Evolutionary conservation across 2,113 vertebrate genomes (phyloP).

Genomic region (Bambusicola thoracicus): DNA sequence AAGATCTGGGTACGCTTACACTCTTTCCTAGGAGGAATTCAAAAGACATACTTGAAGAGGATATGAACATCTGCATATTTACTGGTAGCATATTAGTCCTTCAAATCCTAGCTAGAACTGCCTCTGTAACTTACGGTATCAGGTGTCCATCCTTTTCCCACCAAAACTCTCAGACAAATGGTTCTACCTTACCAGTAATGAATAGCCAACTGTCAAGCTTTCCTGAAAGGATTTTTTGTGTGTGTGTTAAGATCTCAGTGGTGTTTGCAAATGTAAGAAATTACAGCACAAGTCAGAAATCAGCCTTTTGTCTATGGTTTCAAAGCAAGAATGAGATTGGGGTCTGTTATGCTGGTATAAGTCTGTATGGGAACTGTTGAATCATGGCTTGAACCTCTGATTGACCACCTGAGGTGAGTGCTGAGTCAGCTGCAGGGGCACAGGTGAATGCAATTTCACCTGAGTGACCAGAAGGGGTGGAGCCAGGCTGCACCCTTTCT

Average conservation of each 20-base stretch:
- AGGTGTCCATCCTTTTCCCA: neutral
- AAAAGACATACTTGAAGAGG: accelerated
- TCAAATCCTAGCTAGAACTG: neutral
- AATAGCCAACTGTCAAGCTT: neutral
- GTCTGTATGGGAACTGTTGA: too few relatives aligned
- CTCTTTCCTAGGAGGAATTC: neutral
- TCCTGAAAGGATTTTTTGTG: neutral
- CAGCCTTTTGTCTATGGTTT: neutral
- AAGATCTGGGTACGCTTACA: too few relatives aligned
- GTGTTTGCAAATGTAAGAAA: neutral
- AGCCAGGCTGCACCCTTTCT: too few relatives aligned
- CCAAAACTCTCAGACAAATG: neutral
- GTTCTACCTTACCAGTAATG: neutral
- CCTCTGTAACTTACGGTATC: neutral
- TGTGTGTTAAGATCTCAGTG: neutral
- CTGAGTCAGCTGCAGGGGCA: too few relatives aligned
- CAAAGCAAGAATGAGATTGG: neutral
- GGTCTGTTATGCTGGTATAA: neutral
- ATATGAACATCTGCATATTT: neutral
- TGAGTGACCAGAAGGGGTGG: too few relatives aligned
- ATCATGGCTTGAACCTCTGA: too few relatives aligned
- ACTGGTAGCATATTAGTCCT: neutral
- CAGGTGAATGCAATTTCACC: too few relatives aligned
- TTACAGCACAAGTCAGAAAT: neutral
- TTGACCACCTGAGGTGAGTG: too few relatives aligned